phyloP scores from a whole-genome alignment of 2,113 vertebrate genomes.

The Antigone vipio region DNA sequence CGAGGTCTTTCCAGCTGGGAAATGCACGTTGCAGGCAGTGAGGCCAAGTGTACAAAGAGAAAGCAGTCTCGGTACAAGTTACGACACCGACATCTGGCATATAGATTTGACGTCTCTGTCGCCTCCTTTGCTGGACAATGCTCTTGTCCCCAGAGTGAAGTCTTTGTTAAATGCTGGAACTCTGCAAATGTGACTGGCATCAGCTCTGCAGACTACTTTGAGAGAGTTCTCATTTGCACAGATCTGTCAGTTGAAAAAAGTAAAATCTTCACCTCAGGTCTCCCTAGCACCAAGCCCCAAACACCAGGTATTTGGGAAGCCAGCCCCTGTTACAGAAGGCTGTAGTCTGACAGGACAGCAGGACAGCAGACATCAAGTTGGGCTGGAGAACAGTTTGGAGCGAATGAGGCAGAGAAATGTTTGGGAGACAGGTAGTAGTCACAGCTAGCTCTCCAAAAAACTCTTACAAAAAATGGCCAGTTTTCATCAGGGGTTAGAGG shows the following conservation, averaged over 20 bases:
- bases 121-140: constrained; percentile 43
- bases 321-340: neutral
- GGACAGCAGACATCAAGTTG: neutral
- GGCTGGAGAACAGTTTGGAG: neutral
- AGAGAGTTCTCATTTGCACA: neutral
- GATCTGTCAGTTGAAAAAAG: neutral
- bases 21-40: neutral
- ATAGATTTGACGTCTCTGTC: constrained; percentile 47
- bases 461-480: neutral
- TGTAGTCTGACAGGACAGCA: neutral
- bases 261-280: neutral
- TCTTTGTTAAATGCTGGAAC: constrained; percentile 10
- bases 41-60: constrained; percentile 31
- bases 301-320: neutral
- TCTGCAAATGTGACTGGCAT: constrained; percentile 32
- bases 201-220: neutral
- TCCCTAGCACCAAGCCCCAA: neutral
- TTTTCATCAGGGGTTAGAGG: neutral
- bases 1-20: constrained; percentile 49
- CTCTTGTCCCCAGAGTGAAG: constrained; percentile 44
- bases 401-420: neutral
- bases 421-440: neutral
- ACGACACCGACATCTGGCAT: constrained; percentile 53
- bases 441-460: neutral
- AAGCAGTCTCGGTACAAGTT: neutral